Conservation (phyloP, 2,113 vertebrate species). For the Daphoenositta chrysoptera region DNA sequence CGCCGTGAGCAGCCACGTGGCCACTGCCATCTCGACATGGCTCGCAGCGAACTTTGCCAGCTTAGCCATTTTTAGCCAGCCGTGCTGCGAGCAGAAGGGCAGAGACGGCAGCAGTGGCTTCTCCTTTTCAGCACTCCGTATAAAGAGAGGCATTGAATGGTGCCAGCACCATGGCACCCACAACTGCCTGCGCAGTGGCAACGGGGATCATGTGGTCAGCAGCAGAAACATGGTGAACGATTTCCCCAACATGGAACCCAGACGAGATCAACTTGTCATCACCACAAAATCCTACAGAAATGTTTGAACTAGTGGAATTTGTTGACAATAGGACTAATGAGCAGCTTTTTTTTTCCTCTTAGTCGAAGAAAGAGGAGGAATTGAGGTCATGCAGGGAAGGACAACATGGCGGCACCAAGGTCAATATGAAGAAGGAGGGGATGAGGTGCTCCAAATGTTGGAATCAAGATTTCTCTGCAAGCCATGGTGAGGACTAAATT, state of each 20-base stretch:
- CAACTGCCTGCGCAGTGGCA: accelerated
- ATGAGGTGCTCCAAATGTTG: background rate
- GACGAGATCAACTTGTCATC: background rate
- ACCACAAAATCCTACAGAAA: background rate
- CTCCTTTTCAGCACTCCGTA: accelerated
- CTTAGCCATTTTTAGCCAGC: background rate
- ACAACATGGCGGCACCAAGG: background rate
- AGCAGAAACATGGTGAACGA: accelerated
- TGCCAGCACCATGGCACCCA: accelerated
- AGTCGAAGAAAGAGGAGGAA: background rate
- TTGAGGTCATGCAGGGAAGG: background rate
- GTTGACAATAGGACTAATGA: background rate
- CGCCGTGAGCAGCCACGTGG: accelerated
- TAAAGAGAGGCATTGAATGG: background rate
- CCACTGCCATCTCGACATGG: background rate
- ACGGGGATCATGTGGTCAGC: accelerated
- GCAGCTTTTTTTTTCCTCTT: background rate
- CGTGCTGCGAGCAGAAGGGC: background rate
- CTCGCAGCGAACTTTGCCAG: background rate
- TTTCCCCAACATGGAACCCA: background rate
- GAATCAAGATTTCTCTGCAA: background rate
- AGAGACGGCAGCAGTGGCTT: accelerated
- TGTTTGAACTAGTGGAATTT: background rate
- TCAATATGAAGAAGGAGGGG: background rate
- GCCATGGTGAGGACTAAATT: background rate